phyloP scores from a whole-genome alignment of 2,113 vertebrate species.

The Eolophus roseicapilla region DNA sequence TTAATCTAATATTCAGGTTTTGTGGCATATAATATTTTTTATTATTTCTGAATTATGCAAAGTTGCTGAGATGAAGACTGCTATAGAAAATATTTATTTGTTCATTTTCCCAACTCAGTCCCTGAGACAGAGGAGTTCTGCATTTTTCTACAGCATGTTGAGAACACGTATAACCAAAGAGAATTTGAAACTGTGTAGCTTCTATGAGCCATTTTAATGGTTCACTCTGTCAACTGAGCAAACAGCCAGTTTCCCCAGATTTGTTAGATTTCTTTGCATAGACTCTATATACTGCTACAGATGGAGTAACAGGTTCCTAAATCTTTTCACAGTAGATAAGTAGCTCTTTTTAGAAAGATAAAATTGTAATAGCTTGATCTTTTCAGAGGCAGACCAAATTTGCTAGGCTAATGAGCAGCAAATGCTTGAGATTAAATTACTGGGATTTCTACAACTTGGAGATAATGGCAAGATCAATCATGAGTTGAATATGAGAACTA shows the following conservation, averaged over 20 bases:
- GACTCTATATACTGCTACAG: neutral
- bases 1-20: neutral
- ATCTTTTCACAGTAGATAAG: neutral
- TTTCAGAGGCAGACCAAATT: neutral
- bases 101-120: neutral
- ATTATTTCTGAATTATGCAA: rapidly evolving
- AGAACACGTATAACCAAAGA: neutral
- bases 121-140: neutral
- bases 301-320: neutral
- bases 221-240: neutral
- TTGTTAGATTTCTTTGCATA: neutral
- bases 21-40: neutral
- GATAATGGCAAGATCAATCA: neutral
- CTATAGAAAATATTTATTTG: neutral
- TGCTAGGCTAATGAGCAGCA: neutral
- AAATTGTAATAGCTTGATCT: neutral
- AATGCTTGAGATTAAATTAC: neutral
- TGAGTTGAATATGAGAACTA: neutral
- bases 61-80: neutral
- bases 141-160: neutral
- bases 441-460: neutral
- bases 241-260: neutral
- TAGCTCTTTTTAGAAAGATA: neutral
- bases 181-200: neutral
- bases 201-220: neutral